Base-by-base conservation (phyloP, 1,140 invertebrate species). In the Parapsyche elsis region DNA sequence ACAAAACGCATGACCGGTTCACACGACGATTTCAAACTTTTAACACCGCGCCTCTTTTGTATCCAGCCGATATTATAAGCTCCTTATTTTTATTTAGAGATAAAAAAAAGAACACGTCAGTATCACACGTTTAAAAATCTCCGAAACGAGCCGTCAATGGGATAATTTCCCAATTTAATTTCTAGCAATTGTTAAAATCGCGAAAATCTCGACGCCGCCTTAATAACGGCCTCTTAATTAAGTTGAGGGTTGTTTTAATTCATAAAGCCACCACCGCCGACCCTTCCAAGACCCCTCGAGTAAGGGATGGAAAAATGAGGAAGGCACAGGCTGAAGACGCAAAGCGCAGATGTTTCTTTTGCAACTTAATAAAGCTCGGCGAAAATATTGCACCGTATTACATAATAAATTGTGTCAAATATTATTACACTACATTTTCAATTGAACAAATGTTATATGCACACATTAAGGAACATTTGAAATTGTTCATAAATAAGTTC, bases 161-260 rank as follows among this genome's bases (percentile, higher is more conserved):
- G 30, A 38, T 38, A 38, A 38, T 38, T 38, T 38, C 30, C 7
- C 30, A 38, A 9, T 61, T 61, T 61, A 21, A 30, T 67, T 23
- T 67, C 24, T 67, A 67, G 26, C 24, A 67, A 67, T 67, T 67
- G 64, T 12, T 23, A 19, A 24, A 24, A 71, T 26, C 73, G 49
- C 73, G 45, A 46, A 49, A 71, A 71, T 30, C 71, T 30, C 71
- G 81, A 80, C 38, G 70, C 78, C 75, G 46, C 61, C 80, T 81
- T 83, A 80, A 83, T 83, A 83, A 83, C 79, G 79, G 81, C 71
- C 79, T 83, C 81, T 83, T 83, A 83, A 83, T 83, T 83, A 83
- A 83, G 79, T 83, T 79, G 76, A 81, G 81, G 81, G 79, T 77
- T 83, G 81, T 81, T 80, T 83, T 83, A 83, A 83, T 83, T 83